Evolutionary conservation across 2,797 vertebrate species (phyloP).

Genomic region (Scyliorhinus canicula): DNA sequence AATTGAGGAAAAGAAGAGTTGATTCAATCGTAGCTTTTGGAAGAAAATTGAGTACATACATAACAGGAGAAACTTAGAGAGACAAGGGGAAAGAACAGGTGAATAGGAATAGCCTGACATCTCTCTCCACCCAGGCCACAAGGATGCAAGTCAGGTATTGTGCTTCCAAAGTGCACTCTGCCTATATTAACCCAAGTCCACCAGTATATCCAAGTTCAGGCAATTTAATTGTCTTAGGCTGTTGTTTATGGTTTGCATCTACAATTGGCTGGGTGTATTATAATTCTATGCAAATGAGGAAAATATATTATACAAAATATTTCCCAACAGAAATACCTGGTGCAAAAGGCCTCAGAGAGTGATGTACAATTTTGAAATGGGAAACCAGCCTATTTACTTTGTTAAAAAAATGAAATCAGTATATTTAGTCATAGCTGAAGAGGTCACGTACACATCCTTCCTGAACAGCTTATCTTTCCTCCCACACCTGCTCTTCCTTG

Average conservation of each 20-base stretch:
- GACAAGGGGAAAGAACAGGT: neutral
- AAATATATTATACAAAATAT: neutral
- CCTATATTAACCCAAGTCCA: neutral
- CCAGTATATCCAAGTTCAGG: neutral
- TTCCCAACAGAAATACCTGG: neutral
- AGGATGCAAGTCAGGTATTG: too few relatives aligned
- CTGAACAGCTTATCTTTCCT: neutral
- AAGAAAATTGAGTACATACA: neutral
- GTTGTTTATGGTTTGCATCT: neutral
- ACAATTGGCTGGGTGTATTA: neutral
- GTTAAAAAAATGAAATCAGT: neutral
- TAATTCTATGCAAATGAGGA: neutral
- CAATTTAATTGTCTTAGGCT: neutral
- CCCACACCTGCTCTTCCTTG: neutral
- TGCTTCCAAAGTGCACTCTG: too few relatives aligned
- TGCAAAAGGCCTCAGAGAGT: neutral
- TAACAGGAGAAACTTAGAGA: neutral
- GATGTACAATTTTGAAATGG: neutral
- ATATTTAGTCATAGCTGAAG: neutral
- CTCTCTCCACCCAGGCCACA: neutral
- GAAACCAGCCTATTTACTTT: neutral
- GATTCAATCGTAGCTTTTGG: neutral
- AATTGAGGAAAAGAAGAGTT: too few relatives aligned
- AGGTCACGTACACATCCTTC: neutral
- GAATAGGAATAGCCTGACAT: neutral